A percentile compares a stretch with the other conserved stretches of the same genome.
These are phyloP conservation scores for Nannobrachium achirus DNA, from an alignment of 2,113 vertebrate genomes.

Conservation along the genomic window DNA sequence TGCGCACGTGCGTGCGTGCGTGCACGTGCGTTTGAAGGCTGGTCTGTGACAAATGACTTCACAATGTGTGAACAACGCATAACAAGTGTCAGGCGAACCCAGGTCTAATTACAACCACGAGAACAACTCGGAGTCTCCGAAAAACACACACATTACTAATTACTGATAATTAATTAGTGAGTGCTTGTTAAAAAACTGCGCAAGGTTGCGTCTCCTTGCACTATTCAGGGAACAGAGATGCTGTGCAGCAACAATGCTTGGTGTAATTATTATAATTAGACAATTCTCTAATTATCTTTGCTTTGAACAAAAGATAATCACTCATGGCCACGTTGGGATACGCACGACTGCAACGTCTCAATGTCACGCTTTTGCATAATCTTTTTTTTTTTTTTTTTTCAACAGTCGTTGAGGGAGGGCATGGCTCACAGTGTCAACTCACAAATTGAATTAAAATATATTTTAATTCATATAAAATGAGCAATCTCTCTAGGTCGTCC, in stretches of 20 bases:
- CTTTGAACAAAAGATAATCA: too few relatives aligned
- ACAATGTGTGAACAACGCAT: slow-evolving; percentile 54
- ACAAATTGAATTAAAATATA: too few relatives aligned
- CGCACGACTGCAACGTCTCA: too few relatives aligned
- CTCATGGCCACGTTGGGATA: too few relatives aligned
- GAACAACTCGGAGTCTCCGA: slow-evolving; percentile 29
- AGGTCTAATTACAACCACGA: slow-evolving; percentile 57
- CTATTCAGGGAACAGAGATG: slow-evolving; percentile 20
- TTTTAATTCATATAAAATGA: too few relatives aligned
- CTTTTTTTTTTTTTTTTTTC: too few relatives aligned
- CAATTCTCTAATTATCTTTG: too few relatives aligned
- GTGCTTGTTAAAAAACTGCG: slow-evolving; percentile 19
- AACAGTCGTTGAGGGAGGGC: too few relatives aligned
- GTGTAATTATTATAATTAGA: too few relatives aligned
- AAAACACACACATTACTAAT: slow-evolving; percentile 16
- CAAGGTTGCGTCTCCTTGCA: slow-evolving; percentile 10
- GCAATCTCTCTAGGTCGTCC: too few relatives aligned
- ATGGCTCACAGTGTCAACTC: too few relatives aligned
- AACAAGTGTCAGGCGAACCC: slow-evolving; percentile 65
- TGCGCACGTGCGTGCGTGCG: slow-evolving; percentile 8
- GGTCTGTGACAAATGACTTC: slow-evolving; percentile 53
- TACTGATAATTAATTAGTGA: slow-evolving; percentile 45
- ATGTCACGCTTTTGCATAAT: too few relatives aligned
- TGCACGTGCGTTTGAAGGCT: slow-evolving; percentile 5
- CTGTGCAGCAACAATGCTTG: background rate